Evolutionary conservation across 2,888 invertebrate species (phyloP).

Genomic region (Synanthedon formicaeformis): DNA sequence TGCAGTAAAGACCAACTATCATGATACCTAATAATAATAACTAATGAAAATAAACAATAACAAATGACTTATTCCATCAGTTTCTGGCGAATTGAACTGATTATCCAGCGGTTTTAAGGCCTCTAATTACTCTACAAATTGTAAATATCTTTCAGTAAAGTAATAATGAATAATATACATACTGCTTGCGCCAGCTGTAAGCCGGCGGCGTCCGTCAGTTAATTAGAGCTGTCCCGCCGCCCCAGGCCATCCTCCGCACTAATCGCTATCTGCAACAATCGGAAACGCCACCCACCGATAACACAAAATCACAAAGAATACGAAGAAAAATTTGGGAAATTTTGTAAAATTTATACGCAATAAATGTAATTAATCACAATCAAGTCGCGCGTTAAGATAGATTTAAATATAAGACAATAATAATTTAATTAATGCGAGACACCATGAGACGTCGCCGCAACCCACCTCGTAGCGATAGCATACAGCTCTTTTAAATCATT

Average conservation of each 20-base stretch:
- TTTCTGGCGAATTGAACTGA: too few species aligned
- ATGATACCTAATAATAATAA: too few species aligned
- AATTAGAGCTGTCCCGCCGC: constrained; percentile 51
- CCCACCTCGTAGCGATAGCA: constrained; percentile 46
- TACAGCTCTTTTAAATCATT: too few species aligned
- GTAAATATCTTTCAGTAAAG: not conserved
- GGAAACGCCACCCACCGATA: constrained; percentile 61
- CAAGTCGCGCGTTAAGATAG: too few species aligned
- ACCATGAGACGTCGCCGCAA: constrained; percentile 39
- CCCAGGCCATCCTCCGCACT: constrained; percentile 60
- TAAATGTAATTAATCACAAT: too few species aligned
- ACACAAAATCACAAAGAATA: constrained; percentile 38
- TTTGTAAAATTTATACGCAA: too few species aligned
- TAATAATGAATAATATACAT: constrained; percentile 21
- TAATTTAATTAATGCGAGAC: constrained; percentile 59
- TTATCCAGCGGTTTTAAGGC: too few species aligned
- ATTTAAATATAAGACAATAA: constrained; percentile 4
- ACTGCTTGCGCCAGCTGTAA: constrained; percentile 64
- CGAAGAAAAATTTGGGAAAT: not conserved
- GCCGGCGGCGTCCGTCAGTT: constrained; percentile 68
- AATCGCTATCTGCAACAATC: constrained; percentile 64
- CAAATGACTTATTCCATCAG: too few species aligned
- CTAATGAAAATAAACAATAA: too few species aligned
- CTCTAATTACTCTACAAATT: not conserved
- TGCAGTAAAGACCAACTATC: too few species aligned